Percentiles rank a stretch among this genome's conserved stretches.
These are phyloP conservation scores for Phasia obesa DNA, from an alignment of 2,888 invertebrate genomes.

Conservation along the genomic window DNA sequence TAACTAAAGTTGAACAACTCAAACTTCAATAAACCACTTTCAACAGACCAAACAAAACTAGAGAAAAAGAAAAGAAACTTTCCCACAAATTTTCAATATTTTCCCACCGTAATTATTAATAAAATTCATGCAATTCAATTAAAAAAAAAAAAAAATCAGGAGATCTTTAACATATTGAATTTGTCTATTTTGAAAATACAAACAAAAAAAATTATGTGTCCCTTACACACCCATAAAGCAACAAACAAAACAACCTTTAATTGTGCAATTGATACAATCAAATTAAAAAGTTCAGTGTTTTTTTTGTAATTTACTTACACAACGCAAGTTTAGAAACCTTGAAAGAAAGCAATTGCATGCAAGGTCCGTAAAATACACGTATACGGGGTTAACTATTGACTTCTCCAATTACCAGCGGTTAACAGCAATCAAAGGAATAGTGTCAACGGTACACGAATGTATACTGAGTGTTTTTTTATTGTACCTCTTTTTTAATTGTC, in stretches of 20 bases:
- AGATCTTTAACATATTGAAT: slow-evolving; percentile 76
- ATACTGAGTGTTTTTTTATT: not conserved
- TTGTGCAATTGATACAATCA: slow-evolving; percentile 77
- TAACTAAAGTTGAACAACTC: too few relatives aligned
- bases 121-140: too few relatives aligned
- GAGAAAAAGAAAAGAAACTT: not conserved
- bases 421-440: slow-evolving; percentile 64
- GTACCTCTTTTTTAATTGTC: slow-evolving; percentile 29
- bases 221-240: too few relatives aligned
- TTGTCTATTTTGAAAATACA: slow-evolving; percentile 71
- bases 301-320: not conserved
- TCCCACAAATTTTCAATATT: slow-evolving; percentile 4
- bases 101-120: slow-evolving; percentile 15
- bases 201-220: not conserved
- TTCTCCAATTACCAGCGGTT: slow-evolving; percentile 72
- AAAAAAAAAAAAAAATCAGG: slow-evolving; percentile 64
- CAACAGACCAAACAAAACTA: too few relatives aligned
- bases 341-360: not conserved
- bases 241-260: slow-evolving; percentile 78
- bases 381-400: slow-evolving; percentile 41
- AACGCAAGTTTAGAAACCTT: slow-evolving; percentile 3
- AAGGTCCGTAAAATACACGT: not conserved
- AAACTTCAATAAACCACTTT: too few relatives aligned
- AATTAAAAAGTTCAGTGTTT: slow-evolving; percentile 1
- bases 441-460: slow-evolving; percentile 50